phyloP scores from a whole-genome alignment of 2,113 vertebrate genomes.

The Phyllopteryx taeniolatus region DNA sequence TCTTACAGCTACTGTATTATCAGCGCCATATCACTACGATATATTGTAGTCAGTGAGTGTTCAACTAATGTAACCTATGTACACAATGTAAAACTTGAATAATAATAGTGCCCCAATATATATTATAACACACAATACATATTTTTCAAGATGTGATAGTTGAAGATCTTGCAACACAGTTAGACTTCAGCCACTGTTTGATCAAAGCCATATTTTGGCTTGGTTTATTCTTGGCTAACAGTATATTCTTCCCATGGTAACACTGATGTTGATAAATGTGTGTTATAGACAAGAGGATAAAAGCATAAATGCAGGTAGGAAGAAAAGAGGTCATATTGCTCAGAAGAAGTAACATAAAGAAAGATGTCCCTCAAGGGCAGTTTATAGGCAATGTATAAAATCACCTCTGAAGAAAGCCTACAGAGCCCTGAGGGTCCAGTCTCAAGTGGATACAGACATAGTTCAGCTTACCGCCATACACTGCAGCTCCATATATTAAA shows the following conservation, averaged over 20 bases:
- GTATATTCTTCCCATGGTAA: constrained; percentile 29
- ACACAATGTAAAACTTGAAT: constrained; percentile 7
- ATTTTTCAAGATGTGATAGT: constrained; percentile 23
- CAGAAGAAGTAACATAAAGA: constrained; percentile 26
- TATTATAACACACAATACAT: neutral
- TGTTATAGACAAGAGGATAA: constrained; percentile 28
- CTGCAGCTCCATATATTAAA: neutral
- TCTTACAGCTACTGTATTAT: neutral
- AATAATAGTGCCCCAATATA: neutral
- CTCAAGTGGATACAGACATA: constrained; percentile 31
- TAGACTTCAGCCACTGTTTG: constrained; percentile 33
- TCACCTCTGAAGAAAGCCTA: constrained; percentile 7
- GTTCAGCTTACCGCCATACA: constrained; percentile 22
- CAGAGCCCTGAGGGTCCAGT: constrained; percentile 12
- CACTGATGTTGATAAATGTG: constrained; percentile 24
- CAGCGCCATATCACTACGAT: neutral
- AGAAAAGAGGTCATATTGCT: constrained; percentile 28
- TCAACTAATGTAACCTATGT: neutral
- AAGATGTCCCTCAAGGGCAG: constrained; percentile 21
- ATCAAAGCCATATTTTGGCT: constrained; percentile 41
- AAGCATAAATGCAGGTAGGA: constrained; percentile 27
- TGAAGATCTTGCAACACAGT: constrained; percentile 11
- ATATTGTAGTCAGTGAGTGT: neutral
- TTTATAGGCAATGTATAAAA: constrained; percentile 32
- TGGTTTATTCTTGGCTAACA: constrained; percentile 11